A percentile compares a stretch with the other conserved stretches of the same genome.
Evolutionary conservation across 2,888 invertebrate species (phyloP).

Genomic region (Drosophila glabriapex): DNA sequence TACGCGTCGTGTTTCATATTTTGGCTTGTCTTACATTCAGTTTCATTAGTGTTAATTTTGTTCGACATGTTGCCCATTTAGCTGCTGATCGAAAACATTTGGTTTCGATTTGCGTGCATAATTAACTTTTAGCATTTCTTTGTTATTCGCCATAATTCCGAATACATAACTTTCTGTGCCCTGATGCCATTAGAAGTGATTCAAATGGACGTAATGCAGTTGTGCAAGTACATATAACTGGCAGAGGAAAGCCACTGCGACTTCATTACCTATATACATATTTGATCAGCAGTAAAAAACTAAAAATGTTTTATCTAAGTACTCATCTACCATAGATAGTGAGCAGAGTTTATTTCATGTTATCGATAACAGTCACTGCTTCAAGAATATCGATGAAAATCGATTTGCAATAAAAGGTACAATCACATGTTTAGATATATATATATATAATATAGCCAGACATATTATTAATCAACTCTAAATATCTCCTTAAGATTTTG

Average conservation of each 20-base stretch:
- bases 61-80: constrained; percentile 53
- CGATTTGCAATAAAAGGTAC: background rate
- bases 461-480: background rate
- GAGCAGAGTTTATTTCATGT: background rate
- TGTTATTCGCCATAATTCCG: background rate
- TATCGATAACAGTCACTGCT: background rate
- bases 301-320: no score
- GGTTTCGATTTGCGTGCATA: constrained; percentile 79
- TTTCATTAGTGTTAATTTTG: constrained; percentile 60
- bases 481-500: background rate
- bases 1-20: constrained; percentile 54
- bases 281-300: background rate
- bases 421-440: rapidly evolving
- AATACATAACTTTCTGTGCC: background rate
- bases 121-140: constrained; percentile 65
- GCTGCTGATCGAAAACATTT: constrained; percentile 81
- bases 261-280: background rate
- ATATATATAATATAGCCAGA: background rate
- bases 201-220: background rate
- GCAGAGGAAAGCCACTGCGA: background rate
- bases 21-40: constrained; percentile 53
- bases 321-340: background rate
- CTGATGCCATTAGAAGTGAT: background rate
- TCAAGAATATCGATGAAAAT: background rate
- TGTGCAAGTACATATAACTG: background rate